Evolutionary conservation across 2,113 vertebrate genomes (phyloP).

Genomic region (Dendropsophus ebraccatus): DNA sequence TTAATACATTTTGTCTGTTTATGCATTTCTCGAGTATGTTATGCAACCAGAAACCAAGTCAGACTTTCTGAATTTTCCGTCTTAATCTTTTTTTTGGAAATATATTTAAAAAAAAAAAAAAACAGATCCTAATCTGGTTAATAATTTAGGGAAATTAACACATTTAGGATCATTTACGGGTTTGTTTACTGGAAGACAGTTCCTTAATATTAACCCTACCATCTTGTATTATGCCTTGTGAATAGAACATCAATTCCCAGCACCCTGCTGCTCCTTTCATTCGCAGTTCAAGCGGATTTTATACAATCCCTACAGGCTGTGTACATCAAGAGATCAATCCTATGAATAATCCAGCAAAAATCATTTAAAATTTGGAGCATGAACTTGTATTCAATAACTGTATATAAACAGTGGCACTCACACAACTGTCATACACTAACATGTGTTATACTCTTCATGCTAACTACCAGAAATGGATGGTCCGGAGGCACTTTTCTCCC

Average conservation of each 20-base stretch:
- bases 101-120: background rate
- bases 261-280: slow-evolving; percentile 9
- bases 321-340: slow-evolving; percentile 21
- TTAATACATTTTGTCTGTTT: background rate
- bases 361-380: slow-evolving; percentile 4
- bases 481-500: background rate
- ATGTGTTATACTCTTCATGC: background rate
- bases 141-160: background rate
- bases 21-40: background rate
- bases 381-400: slow-evolving; percentile 1
- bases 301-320: slow-evolving; percentile 3
- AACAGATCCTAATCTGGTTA: background rate
- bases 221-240: background rate
- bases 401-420: background rate
- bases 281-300: slow-evolving; percentile 11
- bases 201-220: background rate
- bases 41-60: background rate
- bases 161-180: background rate
- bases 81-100: background rate
- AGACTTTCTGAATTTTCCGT: background rate
- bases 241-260: slow-evolving; percentile 6
- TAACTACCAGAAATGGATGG: background rate
- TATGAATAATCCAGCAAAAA: slow-evolving; percentile 23
- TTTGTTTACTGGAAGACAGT: background rate
- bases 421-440: no score